Conservation (phyloP, 2,888 invertebrate genomes). For the Chromoteleia sp. region DNA sequence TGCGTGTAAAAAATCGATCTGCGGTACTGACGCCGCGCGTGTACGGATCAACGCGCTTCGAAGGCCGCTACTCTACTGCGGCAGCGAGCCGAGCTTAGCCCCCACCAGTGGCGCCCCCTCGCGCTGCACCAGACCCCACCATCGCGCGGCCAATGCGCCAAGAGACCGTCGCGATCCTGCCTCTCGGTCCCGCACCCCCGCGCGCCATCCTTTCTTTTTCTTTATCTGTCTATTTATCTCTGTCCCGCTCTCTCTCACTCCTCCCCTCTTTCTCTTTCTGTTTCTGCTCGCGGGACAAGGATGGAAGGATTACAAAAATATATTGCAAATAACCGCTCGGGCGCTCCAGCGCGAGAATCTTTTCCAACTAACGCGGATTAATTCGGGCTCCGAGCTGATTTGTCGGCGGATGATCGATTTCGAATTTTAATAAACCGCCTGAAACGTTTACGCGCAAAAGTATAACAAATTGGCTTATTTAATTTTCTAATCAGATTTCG, state of each 20-base stretch:
- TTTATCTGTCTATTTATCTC: conserved; percentile 65
- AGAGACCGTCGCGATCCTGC: conserved; percentile 56
- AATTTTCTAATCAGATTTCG: too few relatives aligned
- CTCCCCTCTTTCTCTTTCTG: conserved; percentile 36
- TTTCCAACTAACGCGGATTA: conserved; percentile 46
- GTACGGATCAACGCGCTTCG: conserved; percentile 77
- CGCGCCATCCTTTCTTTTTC: conserved; percentile 60
- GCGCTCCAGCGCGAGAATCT: conserved; percentile 44
- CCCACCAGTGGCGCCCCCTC: conserved; percentile 69
- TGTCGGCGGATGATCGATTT: conserved; percentile 30
- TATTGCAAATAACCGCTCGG: conserved; percentile 53
- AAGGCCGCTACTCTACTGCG: conserved; percentile 84
- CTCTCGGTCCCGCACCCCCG: conserved; percentile 22
- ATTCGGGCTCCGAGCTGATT: conserved; percentile 7
- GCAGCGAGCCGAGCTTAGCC: conserved; percentile 75
- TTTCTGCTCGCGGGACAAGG: conserved; percentile 56
- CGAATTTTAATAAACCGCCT: too few relatives aligned
- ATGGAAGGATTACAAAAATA: conserved; percentile 63
- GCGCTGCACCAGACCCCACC: conserved; percentile 67
- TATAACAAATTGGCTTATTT: too few relatives aligned
- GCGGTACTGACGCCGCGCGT: background rate
- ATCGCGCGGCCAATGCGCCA: conserved; percentile 67
- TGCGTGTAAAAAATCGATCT: conserved; percentile 30
- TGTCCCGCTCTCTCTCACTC: conserved; percentile 42
- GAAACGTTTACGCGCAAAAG: too few relatives aligned